Base-by-base conservation (phyloP, 37 sponge, comb jelly and placozoan species). In the Chondrosia reniformis region DNA sequence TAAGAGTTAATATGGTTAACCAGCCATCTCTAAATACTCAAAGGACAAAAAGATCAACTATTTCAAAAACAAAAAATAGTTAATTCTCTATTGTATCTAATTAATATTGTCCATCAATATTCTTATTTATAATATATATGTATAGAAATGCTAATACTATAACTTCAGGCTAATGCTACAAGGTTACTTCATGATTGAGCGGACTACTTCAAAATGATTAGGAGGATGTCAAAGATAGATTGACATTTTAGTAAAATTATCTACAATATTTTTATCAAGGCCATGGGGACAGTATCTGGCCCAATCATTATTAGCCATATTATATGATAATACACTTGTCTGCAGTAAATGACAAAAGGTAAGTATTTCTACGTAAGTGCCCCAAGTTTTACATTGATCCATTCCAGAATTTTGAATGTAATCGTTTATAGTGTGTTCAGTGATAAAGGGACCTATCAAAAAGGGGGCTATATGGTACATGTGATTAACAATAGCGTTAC, bases 341-440 rank as follows among this genome's bases (percentile, higher is more conserved):
- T 76, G 76, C 76, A 76, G 33, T 37, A 76, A 76, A 28, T 76
- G 76, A 3, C 57, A 55, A 19, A 46, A 55, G 19, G 57, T 15
- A 1, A 28, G 33, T 27, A 76, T 76, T 27, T 76, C 76, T 30
- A 76, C 30, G 6, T 54, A 34, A n/a, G 76, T 28, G 1, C 56
- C 76, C 76, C 76, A 76, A 2, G 76, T n/a, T 19, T 41, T 22
- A 54, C 54, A 27, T 37, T 27, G 10, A 12, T 27, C 57, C 76
- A 76, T 76, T 5, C 25, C 4, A 25, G 76, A 43, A 4, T 43
- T 45, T n/a, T 3, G 45, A 44, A 73, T 39, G 74, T 73, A 73
- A 9, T 19, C 5, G 57, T 46, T 25, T 12, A 32, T 21, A 25
- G 17, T 55, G 30, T 2, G 49, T 19, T 64, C 19, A 5, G 37